Evolutionary conservation across 2,888 invertebrate species (phyloP).

Genomic region (Bellardia bayeri): DNA sequence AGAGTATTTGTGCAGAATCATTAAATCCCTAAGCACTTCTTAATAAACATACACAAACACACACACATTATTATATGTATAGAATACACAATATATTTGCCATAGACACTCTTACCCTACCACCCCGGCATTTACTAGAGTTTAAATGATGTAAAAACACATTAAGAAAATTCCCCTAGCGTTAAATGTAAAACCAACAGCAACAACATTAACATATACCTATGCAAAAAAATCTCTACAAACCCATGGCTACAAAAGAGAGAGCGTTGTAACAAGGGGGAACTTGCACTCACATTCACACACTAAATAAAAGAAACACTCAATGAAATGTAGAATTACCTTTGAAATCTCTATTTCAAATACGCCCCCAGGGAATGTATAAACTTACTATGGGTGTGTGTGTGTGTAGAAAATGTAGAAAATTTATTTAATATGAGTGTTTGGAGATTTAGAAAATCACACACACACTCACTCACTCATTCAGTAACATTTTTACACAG

Average conservation of each 20-base stretch:
- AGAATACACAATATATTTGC: slow-evolving; percentile 31
- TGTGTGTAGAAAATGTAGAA: slow-evolving; percentile 17
- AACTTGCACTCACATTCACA: not conserved
- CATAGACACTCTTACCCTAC: slow-evolving; percentile 19
- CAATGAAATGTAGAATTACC: slow-evolving; percentile 70
- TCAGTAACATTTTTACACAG: not conserved
- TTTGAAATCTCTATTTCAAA: slow-evolving; percentile 63
- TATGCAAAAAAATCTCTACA: slow-evolving; percentile 12
- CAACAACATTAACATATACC: not conserved
- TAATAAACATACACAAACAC: slow-evolving; percentile 22
- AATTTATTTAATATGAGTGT: slow-evolving; percentile 21
- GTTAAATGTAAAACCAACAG: slow-evolving; percentile 32
- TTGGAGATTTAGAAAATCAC: slow-evolving; percentile 53
- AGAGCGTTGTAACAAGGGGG: not conserved
- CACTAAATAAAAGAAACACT: slow-evolving; percentile 66
- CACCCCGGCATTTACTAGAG: slow-evolving; percentile 2
- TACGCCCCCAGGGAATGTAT: slow-evolving; percentile 44
- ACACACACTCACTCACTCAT: not conserved
- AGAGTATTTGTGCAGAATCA: slow-evolving; percentile 30
- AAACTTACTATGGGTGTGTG: slow-evolving; percentile 1
- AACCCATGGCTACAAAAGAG: not conserved
- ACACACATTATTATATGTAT: not conserved
- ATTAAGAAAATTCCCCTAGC: slow-evolving; percentile 68
- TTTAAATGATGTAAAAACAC: slow-evolving; percentile 44
- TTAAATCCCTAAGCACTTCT: slow-evolving; percentile 59